These are phyloP conservation scores for Conus betulinus DNA, from an alignment of 1,140 invertebrate genomes.

Conservation along the genomic window DNA sequence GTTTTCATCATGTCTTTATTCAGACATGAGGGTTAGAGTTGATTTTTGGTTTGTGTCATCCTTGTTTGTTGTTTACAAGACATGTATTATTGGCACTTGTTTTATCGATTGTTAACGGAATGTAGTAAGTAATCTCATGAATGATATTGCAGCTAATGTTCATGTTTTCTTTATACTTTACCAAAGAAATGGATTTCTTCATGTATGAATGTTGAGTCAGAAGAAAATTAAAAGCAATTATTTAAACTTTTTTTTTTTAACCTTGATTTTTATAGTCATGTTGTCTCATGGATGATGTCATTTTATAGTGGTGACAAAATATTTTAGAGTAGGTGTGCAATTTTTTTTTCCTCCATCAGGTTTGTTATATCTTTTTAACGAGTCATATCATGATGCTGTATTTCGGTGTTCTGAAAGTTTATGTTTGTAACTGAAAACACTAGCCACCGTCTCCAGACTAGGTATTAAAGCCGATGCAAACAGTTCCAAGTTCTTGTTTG, in stretches of 20 bases:
- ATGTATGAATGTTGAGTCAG: background rate
- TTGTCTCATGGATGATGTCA: background rate
- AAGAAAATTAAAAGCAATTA: background rate
- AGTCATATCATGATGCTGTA: constrained; percentile 23
- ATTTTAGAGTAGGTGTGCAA: background rate
- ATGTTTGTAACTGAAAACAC: background rate
- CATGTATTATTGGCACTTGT: background rate
- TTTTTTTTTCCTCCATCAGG: background rate
- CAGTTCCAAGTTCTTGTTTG: no score
- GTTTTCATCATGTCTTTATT: no score
- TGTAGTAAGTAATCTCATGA: constrained; percentile 17
- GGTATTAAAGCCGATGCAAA: background rate
- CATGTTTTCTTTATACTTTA: constrained; percentile 8
- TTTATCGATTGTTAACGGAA: background rate
- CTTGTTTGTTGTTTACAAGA: background rate
- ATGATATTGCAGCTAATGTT: constrained; percentile 14
- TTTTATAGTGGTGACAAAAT: background rate
- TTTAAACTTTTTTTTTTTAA: background rate
- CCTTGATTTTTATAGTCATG: background rate
- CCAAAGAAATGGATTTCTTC: background rate
- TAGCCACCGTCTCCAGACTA: background rate
- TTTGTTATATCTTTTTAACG: background rate
- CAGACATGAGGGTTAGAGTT: no score
- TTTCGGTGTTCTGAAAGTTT: constrained; percentile 9
- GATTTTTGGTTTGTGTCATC: background rate